These are phyloP conservation scores for Heliangelus exortis DNA, from an alignment of 2,797 vertebrate species.

Conservation along the genomic window DNA sequence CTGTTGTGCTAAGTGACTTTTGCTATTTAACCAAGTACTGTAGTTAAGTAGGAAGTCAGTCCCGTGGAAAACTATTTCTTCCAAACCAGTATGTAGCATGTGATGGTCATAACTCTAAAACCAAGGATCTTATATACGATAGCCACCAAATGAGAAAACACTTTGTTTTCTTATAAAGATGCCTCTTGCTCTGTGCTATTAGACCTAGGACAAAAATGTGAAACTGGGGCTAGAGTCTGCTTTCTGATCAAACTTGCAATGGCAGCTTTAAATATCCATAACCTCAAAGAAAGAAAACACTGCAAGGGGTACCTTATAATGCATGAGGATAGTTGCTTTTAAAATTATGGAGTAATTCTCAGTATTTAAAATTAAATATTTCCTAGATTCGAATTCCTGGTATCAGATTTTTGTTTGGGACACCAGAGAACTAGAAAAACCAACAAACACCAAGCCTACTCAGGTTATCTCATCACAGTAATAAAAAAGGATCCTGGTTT, in stretches of 20 bases:
- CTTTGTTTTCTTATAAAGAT: background rate
- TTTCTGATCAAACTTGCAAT: background rate
- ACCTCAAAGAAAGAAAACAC: background rate
- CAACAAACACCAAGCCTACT: background rate
- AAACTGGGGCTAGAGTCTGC: background rate
- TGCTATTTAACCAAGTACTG: background rate
- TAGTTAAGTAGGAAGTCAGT: background rate
- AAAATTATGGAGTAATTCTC: background rate
- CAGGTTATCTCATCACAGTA: constrained; percentile 10
- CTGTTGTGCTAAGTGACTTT: background rate
- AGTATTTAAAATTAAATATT: constrained; percentile 21
- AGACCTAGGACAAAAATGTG: background rate
- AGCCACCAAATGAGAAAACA: background rate
- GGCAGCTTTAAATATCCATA: background rate
- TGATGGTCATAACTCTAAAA: background rate
- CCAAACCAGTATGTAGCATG: background rate
- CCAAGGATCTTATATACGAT: background rate
- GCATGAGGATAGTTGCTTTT: background rate
- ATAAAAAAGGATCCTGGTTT: constrained; percentile 19
- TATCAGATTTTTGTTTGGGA: constrained; percentile 1
- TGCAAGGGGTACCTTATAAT: background rate
- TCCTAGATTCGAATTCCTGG: background rate
- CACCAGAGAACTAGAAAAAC: background rate
- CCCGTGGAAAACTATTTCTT: background rate
- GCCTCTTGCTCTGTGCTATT: background rate